Percentiles rank a stretch among this genome's conserved stretches.
Conservation (phyloP, 1,140 invertebrate species). For the Parasteatoda tepidariorum region DNA sequence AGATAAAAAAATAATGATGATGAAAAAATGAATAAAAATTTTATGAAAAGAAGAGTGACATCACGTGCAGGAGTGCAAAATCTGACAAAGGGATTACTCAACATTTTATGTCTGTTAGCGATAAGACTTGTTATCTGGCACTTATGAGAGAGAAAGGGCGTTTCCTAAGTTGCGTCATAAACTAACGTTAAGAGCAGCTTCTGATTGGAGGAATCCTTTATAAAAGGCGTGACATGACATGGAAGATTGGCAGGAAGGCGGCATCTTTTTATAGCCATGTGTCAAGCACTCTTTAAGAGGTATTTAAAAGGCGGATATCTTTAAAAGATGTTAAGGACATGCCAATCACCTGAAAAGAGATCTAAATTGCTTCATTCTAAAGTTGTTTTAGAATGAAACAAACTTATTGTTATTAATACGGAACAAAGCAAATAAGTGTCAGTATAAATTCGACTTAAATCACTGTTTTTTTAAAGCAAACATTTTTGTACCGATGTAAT, state of each 20-base stretch:
- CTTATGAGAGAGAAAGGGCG: neutral
- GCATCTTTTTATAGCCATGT: conserved; percentile 34
- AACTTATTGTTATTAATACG: too few species aligned
- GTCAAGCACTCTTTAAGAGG: conserved; percentile 43
- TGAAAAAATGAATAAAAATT: neutral
- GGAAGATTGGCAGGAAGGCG: conserved; percentile 43
- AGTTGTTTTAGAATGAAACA: too few species aligned
- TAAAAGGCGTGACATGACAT: conserved; percentile 17
- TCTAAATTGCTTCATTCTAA: too few species aligned
- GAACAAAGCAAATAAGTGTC: too few species aligned
- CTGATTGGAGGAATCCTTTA: conserved; percentile 22
- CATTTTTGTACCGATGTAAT: too few species aligned
- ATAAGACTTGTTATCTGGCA: neutral
- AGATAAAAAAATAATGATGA: neutral
- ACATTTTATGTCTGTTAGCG: too few species aligned
- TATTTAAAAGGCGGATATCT: conserved; percentile 49
- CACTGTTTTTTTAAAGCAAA: too few species aligned
- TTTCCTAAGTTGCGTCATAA: neutral
- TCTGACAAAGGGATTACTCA: too few species aligned
- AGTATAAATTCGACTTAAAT: too few species aligned
- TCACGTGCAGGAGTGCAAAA: neutral
- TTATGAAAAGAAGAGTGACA: neutral
- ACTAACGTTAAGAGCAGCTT: neutral
- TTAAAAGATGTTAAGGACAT: conserved; percentile 55
- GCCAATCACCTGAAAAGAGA: too few species aligned